Evolutionary conservation across 2,113 vertebrate species (phyloP), one percentile per base, ranked within the genome.

Genomic region (Aphelocoma coerulescens): DNA sequence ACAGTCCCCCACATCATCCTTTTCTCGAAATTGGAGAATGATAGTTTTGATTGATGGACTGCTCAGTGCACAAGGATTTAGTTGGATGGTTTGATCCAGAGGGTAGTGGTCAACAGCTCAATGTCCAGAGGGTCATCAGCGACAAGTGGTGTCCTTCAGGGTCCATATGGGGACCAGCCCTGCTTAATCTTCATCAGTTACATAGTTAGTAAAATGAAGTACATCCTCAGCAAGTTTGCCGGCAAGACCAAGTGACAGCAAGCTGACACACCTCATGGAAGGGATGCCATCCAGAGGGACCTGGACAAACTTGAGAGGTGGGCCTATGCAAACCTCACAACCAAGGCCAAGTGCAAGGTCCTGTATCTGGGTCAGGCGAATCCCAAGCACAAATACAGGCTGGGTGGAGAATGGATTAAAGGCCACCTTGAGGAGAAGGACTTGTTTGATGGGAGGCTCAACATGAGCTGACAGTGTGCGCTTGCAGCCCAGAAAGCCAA

Each of bases 391-490:
- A 58, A 26, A 66, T 37, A 28, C 16, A 68, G 30, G 11, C 24
- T 62, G 28, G 2, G 4, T 30, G 10, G 16, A 32, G 43, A 44
- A 77, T 13, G 9, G 2, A 51, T 27, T n/a, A 35, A 63, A 9
- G n/a, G 14, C 13, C 24, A 7, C 14, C 12, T 21, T 35, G 15
- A 39, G 10, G 8, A 44, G 33, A 67, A 61, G 7, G 15, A 20
- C 16, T 8, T 15, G 13, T 7, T 48, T 51, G n/a, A 37, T 77
- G 30, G 27, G n/a, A 59, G 72, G 7, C 2, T 63, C 37, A 22
- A 0, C 26, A 9, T 3, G 18, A 83, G 1, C 37, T 9, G 12
- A 8, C 5, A 69, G n/a, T 16, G 23, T 44, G 16, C 3, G 13
- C 20, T 51, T 24, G 2, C 19, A 71, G 33, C 24, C 63, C 37